A percentile compares a stretch with the other conserved stretches of the same genome.
phyloP scores from a whole-genome alignment of 2,888 invertebrate genomes.

The Linnaemya tessellans region DNA sequence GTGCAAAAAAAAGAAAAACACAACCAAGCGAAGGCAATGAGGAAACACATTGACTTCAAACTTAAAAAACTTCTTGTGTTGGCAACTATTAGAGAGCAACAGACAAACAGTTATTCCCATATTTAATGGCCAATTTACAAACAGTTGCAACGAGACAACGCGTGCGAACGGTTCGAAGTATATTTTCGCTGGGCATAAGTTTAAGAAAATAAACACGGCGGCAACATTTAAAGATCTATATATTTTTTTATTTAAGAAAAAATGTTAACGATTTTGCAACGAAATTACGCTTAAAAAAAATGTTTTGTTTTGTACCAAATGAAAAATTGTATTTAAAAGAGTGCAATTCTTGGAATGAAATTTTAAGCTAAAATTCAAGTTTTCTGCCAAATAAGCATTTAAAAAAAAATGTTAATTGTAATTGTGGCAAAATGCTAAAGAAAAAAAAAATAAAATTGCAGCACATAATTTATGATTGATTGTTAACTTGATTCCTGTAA shows the following conservation, averaged over 20 bases:
- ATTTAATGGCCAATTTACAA: constrained; percentile 68
- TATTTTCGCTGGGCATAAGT: constrained; percentile 37
- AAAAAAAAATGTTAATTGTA: constrained; percentile 11
- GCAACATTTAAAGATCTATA: not conserved
- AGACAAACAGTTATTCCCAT: constrained; percentile 72
- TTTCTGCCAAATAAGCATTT: constrained; percentile 53
- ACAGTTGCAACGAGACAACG: constrained; percentile 80
- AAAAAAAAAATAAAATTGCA: constrained; percentile 13
- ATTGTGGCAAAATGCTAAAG: constrained; percentile 12
- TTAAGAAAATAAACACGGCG: not conserved
- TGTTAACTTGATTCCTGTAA: constrained; percentile 33
- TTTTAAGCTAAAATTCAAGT: constrained; percentile 35
- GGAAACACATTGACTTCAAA: constrained; percentile 66
- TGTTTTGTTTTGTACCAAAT: not conserved
- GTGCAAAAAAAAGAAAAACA: constrained; percentile 43
- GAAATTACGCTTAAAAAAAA: constrained; percentile 30
- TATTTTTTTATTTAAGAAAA: not conserved
- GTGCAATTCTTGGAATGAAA: constrained; percentile 42
- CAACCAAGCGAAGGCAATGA: constrained; percentile 16
- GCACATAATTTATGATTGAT: constrained; percentile 61
- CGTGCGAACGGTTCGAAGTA: constrained; percentile 77
- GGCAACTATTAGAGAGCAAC: constrained; percentile 62
- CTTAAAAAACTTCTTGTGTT: constrained; percentile 65
- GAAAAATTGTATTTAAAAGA: not conserved
- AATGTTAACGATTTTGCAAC: constrained; percentile 20